Evolutionary conservation across 1,140 invertebrate genomes (phyloP).

Genomic region (Diachasma alloeum): DNA sequence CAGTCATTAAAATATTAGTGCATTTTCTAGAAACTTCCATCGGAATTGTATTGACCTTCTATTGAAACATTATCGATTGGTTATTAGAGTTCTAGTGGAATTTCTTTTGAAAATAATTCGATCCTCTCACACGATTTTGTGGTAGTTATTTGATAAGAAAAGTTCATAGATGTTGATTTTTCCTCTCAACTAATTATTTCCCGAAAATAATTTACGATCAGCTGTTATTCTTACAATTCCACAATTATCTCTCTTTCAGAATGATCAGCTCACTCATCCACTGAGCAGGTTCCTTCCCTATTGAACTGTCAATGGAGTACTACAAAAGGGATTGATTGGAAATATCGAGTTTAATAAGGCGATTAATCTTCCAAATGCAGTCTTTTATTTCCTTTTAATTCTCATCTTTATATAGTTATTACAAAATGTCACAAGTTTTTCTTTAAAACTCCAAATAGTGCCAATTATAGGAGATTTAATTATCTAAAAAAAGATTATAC

Average conservation of each 20-base stretch:
- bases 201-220: too few species aligned
- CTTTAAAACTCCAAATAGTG: neutral
- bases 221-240: conserved; percentile 25
- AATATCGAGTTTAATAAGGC: neutral
- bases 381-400: neutral
- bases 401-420: neutral
- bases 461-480: neutral
- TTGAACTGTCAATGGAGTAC: neutral
- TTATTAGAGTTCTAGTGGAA: too few species aligned
- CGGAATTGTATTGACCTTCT: too few species aligned
- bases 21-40: too few species aligned
- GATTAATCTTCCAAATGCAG: neutral
- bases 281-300: conserved; percentile 29
- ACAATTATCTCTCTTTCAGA: conserved; percentile 48
- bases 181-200: too few species aligned
- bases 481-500: neutral
- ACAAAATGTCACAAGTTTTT: neutral
- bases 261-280: conserved; percentile 64
- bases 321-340: neutral
- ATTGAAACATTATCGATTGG: too few species aligned
- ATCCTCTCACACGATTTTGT: too few species aligned
- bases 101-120: too few species aligned
- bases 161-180: too few species aligned
- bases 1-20: too few species aligned
- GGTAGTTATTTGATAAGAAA: too few species aligned